Conservation (phyloP, 2,888 invertebrate genomes). For the Vesta saturnalis region DNA sequence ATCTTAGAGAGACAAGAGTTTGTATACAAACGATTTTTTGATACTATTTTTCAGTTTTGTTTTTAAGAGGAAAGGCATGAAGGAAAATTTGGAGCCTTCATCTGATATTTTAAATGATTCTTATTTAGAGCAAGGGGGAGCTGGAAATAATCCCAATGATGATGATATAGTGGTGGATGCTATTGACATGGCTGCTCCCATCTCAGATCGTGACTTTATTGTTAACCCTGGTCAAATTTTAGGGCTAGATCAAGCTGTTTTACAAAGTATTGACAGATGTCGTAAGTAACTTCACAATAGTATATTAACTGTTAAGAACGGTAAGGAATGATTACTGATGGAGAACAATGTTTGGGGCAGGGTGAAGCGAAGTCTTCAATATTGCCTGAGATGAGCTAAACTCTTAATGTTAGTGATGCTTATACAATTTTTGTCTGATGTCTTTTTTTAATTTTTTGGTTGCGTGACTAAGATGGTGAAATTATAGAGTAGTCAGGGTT, state of each 20-base stretch:
- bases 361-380: too few relatives aligned
- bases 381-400: too few relatives aligned
- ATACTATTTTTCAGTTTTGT: not conserved
- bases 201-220: constrained; percentile 70
- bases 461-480: too few relatives aligned
- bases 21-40: constrained; percentile 24
- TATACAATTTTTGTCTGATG: too few relatives aligned
- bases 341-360: too few relatives aligned
- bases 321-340: too few relatives aligned
- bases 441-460: too few relatives aligned
- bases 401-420: too few relatives aligned
- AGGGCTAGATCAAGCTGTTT: constrained; percentile 89
- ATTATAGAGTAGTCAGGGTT: too few relatives aligned
- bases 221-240: constrained; percentile 82
- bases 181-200: constrained; percentile 61
- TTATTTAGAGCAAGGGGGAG: constrained; percentile 62
- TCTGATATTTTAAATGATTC: constrained; percentile 62
- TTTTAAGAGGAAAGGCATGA: constrained; percentile 67
- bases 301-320: not conserved
- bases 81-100: constrained; percentile 67
- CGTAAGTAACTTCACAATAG: constrained; percentile 70
- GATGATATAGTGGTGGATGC: constrained; percentile 80
- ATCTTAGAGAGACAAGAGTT: constrained; percentile 86
- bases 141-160: constrained; percentile 66
- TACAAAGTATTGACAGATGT: constrained; percentile 92